Percentiles rank a stretch among this genome's conserved stretches.
These are phyloP conservation scores for Forbesichthys papilliferus DNA, from an alignment of 2,113 vertebrate genomes.

Conservation along the genomic window DNA sequence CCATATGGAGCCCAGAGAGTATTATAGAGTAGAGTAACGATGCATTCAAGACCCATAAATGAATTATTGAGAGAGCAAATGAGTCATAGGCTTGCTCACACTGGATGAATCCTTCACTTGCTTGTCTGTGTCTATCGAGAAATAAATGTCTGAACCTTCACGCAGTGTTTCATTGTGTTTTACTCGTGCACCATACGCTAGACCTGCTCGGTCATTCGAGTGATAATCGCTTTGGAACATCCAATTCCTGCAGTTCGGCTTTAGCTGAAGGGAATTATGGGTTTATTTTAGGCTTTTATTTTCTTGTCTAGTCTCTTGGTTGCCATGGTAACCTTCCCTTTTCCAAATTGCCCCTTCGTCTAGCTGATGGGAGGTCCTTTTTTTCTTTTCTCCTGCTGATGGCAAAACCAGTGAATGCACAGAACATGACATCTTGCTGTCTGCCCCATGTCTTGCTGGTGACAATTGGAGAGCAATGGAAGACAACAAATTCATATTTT, in stretches of 20 bases:
- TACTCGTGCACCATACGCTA: conserved; percentile 30
- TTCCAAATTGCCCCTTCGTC: conserved; percentile 66
- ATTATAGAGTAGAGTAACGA: conserved; percentile 22
- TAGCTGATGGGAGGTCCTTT: conserved; percentile 54
- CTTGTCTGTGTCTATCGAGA: conserved; percentile 37
- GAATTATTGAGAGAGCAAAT: conserved; percentile 59
- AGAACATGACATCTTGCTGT: conserved; percentile 13
- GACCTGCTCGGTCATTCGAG: conserved; percentile 47
- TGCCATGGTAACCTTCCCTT: conserved; percentile 77
- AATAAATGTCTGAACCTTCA: conserved; percentile 60
- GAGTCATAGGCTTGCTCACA: conserved; percentile 28
- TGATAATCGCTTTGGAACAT: conserved; percentile 49
- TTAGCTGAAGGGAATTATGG: conserved; percentile 63
- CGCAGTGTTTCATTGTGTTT: conserved; percentile 42
- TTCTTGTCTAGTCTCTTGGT: conserved; percentile 72
- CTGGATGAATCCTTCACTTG: background rate
- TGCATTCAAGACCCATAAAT: conserved; percentile 36
- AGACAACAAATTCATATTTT: conserved; percentile 40
- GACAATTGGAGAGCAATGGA: conserved; percentile 25
- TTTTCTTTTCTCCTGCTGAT: conserved; percentile 35
- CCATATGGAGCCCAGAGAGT: conserved; percentile 40
- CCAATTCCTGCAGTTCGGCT: conserved; percentile 57
- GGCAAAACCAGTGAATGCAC: conserved; percentile 23
- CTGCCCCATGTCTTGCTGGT: conserved; percentile 4
- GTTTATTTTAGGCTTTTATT: conserved; percentile 72